Percentiles rank a stretch among this genome's conserved stretches.
Conservation (phyloP, 2,888 invertebrate genomes). For the Polylopha cassiicola region DNA sequence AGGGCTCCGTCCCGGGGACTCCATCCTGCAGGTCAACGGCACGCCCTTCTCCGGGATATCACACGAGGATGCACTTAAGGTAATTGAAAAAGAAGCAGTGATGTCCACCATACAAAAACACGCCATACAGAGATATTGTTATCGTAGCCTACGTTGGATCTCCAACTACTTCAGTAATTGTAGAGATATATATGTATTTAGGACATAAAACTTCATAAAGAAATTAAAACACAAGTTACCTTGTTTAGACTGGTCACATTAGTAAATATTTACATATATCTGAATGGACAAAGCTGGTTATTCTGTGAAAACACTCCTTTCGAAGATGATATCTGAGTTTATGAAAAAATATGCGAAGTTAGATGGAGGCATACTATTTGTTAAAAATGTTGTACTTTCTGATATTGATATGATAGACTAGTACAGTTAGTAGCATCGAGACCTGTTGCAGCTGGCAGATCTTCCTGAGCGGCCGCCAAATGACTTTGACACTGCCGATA, state of each 20-base stretch:
- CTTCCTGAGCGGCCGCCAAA: slow-evolving; percentile 49
- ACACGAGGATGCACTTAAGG: slow-evolving; percentile 95
- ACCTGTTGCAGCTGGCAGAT: slow-evolving; percentile 60
- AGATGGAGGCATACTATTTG: too few relatives aligned
- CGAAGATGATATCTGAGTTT: too few relatives aligned
- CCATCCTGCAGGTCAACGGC: slow-evolving; percentile 96
- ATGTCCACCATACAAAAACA: too few relatives aligned
- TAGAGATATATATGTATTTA: too few relatives aligned
- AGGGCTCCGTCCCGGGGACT: slow-evolving; percentile 93
- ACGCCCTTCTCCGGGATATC: slow-evolving; percentile 94
- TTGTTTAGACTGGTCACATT: background rate
- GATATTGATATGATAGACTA: background rate
- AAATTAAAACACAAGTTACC: too few relatives aligned
- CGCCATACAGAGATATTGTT: too few relatives aligned
- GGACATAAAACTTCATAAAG: too few relatives aligned
- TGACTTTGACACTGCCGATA: slow-evolving; percentile 36
- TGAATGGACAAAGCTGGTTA: slow-evolving; percentile 1
- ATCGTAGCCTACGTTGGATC: too few relatives aligned
- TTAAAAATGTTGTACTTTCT: slow-evolving; percentile 5
- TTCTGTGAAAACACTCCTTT: too few relatives aligned
- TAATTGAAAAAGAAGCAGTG: too few relatives aligned
- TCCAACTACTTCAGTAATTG: too few relatives aligned
- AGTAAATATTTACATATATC: background rate
- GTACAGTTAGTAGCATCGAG: background rate
- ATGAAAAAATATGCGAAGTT: too few relatives aligned